Evolutionary conservation across 2,888 invertebrate species (phyloP).

Genomic region (Hermaeophaga mercurialis): DNA sequence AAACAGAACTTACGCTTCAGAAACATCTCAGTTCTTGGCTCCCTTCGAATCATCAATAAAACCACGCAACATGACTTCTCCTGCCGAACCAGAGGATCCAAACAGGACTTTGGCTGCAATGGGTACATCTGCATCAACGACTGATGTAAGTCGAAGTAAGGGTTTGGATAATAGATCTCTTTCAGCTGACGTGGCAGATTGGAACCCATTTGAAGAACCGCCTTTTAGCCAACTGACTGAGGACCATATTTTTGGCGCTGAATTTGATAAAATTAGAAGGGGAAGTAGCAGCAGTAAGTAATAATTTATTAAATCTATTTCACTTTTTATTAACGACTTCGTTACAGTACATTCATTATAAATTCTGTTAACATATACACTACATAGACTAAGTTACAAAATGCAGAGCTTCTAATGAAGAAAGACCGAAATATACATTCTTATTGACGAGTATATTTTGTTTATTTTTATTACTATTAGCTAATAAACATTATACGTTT

Average conservation of each 20-base stretch:
- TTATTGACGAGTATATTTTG: too few relatives aligned
- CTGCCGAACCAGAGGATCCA: slow-evolving; percentile 49
- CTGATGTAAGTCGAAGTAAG: slow-evolving; percentile 51
- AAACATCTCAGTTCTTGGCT: slow-evolving; percentile 75
- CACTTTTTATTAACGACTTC: too few relatives aligned
- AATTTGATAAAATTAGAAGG: slow-evolving; percentile 80
- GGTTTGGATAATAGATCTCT: slow-evolving; percentile 52
- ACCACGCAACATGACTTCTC: slow-evolving; percentile 56
- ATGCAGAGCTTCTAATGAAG: too few relatives aligned
- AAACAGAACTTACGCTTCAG: slow-evolving; percentile 71
- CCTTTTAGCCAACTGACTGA: slow-evolving; percentile 77
- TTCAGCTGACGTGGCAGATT: slow-evolving; percentile 69
- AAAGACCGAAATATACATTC: too few relatives aligned
- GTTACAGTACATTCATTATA: too few relatives aligned
- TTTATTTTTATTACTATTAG: too few relatives aligned
- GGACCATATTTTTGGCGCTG: slow-evolving; percentile 81
- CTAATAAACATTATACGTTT: too few relatives aligned
- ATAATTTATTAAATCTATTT: neutral
- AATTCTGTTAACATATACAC: too few relatives aligned
- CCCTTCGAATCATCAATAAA: slow-evolving; percentile 74
- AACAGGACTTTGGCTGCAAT: slow-evolving; percentile 48
- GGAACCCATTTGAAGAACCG: slow-evolving; percentile 85
- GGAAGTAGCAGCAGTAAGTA: slow-evolving; percentile 75
- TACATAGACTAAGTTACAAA: too few relatives aligned
- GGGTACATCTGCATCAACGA: slow-evolving; percentile 55